Evolutionary conservation across 2,113 vertebrate species (phyloP).

Genomic region (Rhinolophus sinicus): DNA sequence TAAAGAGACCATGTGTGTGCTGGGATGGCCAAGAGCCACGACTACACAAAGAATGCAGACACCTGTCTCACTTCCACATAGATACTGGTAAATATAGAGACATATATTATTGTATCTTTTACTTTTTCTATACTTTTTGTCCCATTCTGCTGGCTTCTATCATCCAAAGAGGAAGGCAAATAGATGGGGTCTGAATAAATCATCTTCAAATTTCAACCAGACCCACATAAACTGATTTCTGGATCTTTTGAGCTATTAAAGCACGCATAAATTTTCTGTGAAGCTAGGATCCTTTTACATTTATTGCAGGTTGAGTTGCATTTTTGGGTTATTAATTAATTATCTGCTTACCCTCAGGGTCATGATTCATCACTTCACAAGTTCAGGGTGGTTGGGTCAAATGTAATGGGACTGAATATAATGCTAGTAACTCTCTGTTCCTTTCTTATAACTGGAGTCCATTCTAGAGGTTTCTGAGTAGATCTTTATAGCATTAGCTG

Average conservation of each 20-base stretch:
- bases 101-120: not conserved
- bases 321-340: conserved; percentile 91
- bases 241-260: conserved; percentile 91
- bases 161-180: not conserved
- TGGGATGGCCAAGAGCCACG: not conserved
- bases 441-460: conserved; percentile 90
- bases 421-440: conserved; percentile 87
- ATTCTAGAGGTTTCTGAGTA: conserved; percentile 90
- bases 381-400: conserved; percentile 89
- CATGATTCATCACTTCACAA: conserved; percentile 90
- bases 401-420: conserved; percentile 88
- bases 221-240: conserved; percentile 90
- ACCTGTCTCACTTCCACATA: not conserved
- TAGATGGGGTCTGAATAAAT: not conserved
- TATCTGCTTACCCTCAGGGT: conserved; percentile 92
- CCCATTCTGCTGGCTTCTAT: not conserved
- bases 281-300: conserved; percentile 93
- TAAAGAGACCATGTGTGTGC: not conserved
- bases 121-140: not conserved
- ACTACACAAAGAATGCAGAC: not conserved
- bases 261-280: conserved; percentile 92
- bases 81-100: not conserved
- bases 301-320: conserved; percentile 92
- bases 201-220: conserved; percentile 91
- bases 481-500: conserved; percentile 91